Conservation (phyloP, 2,797 vertebrate genomes). For the Orestias chungarensis region DNA sequence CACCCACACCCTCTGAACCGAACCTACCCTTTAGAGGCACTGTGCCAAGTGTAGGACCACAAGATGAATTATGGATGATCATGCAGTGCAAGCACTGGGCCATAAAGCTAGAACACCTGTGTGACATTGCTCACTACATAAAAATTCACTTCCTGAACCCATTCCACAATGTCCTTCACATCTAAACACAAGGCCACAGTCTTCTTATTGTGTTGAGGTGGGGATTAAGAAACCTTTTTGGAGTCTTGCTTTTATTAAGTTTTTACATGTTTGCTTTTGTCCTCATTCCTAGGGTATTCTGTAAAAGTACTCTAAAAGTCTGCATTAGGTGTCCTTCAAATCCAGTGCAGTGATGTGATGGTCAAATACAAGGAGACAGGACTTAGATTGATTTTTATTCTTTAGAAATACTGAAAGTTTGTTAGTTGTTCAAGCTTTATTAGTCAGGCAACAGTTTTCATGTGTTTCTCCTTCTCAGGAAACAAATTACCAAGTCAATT, state of each 20-base stretch:
- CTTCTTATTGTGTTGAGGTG: conserved; percentile 10
- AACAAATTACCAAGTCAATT: no score
- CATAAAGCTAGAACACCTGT: conserved; percentile 50
- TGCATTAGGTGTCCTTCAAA: no score
- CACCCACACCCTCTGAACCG: conserved; percentile 47
- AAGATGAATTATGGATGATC: conserved; percentile 74
- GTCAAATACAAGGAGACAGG: no score
- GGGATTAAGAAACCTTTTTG: conserved; percentile 1
- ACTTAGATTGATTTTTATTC: no score
- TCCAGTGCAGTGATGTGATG: not conserved
- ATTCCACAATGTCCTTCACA: conserved; percentile 40
- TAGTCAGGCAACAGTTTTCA: no score
- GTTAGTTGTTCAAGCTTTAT: no score
- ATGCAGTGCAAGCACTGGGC: conserved; percentile 52
- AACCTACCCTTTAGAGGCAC: conserved; percentile 41
- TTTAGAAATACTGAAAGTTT: no score
- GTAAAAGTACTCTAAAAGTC: not conserved
- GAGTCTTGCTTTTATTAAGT: conserved; percentile 4
- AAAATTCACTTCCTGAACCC: conserved; percentile 41
- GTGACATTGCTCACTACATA: conserved; percentile 53
- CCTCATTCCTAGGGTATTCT: not conserved
- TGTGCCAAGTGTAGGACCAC: conserved; percentile 64
- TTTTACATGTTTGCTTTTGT: not conserved
- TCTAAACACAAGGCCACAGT: conserved; percentile 18
- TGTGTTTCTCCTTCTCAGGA: no score